phyloP scores from a whole-genome alignment of 1,140 invertebrate species.

The Orchesella cincta region DNA sequence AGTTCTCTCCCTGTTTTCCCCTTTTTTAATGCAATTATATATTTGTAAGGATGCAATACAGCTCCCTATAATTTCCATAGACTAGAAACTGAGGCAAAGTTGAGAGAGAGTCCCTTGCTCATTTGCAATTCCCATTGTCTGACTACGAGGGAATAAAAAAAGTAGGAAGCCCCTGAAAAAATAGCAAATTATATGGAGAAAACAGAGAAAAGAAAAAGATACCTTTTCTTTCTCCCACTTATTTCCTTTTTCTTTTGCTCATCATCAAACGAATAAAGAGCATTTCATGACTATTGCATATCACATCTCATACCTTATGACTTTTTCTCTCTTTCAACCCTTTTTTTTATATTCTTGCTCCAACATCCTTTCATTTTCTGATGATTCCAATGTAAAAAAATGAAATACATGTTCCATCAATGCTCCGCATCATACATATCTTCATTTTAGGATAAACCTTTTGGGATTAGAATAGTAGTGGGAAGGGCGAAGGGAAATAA shows the following conservation, averaged over 20 bases:
- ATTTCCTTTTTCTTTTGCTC: background rate
- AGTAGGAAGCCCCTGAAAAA: background rate
- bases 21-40: no score
- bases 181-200: background rate
- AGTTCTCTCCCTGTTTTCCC: no score
- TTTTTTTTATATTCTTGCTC: no score
- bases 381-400: background rate
- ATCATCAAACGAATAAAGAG: background rate
- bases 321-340: background rate
- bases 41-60: no score
- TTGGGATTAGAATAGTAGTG: no score
- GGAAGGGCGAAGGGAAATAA: no score
- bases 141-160: background rate
- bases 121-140: conserved; percentile 5
- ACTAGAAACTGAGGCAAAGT: no score
- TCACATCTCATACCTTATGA: background rate
- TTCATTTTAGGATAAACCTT: no score
- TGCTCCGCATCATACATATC: background rate
- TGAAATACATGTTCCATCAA: background rate
- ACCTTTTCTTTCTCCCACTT: background rate
- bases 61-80: no score
- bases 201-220: no score
- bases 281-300: background rate
- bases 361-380: no score
- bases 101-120: no score